Conservation (phyloP, 2,797 vertebrate genomes). For the Microhierax caerulescens region DNA sequence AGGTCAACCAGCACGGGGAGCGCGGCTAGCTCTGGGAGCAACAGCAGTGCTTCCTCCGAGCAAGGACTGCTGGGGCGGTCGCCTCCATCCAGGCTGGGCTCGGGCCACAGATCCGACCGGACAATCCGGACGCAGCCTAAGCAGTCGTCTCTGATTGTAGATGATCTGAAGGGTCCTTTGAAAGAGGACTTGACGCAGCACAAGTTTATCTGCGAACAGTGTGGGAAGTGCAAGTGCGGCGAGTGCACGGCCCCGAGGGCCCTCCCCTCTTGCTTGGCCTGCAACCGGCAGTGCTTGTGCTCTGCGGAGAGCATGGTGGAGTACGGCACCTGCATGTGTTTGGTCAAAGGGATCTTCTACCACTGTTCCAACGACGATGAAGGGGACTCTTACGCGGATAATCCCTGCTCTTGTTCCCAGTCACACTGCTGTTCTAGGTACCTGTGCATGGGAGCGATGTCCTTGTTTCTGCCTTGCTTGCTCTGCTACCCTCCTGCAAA, state of each 20-base stretch:
- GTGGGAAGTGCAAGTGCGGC: slow-evolving; percentile 93
- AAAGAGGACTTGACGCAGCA: slow-evolving; percentile 85
- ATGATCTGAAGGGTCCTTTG: slow-evolving; percentile 83
- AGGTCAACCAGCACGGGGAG: slow-evolving; percentile 93
- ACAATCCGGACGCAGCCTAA: slow-evolving; percentile 90
- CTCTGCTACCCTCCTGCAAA: slow-evolving; percentile 94
- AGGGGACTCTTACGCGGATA: slow-evolving; percentile 92
- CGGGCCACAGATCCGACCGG: slow-evolving; percentile 77
- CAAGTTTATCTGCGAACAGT: slow-evolving; percentile 93
- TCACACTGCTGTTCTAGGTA: slow-evolving; percentile 94
- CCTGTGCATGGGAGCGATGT: slow-evolving; percentile 94
- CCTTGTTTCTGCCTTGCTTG: slow-evolving; percentile 90
- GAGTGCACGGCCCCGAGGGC: slow-evolving; percentile 91
- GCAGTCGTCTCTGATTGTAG: slow-evolving; percentile 76
- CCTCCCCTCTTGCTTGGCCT: slow-evolving; percentile 90
- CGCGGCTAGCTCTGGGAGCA: slow-evolving; percentile 91
- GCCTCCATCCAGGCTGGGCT: slow-evolving; percentile 76
- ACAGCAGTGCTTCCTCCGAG: slow-evolving; percentile 90
- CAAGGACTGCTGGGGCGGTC: slow-evolving; percentile 88
- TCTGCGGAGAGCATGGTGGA: slow-evolving; percentile 93
- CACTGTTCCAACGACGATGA: slow-evolving; percentile 96
- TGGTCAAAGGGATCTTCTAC: slow-evolving; percentile 96
- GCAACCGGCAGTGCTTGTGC: slow-evolving; percentile 91
- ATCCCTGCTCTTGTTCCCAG: slow-evolving; percentile 93
- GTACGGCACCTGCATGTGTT: slow-evolving; percentile 95